Evolutionary conservation across 2,797 vertebrate genomes (phyloP), one percentile per base, ranked within the genome.

Genomic region (Chiroxiphia lanceolata): DNA sequence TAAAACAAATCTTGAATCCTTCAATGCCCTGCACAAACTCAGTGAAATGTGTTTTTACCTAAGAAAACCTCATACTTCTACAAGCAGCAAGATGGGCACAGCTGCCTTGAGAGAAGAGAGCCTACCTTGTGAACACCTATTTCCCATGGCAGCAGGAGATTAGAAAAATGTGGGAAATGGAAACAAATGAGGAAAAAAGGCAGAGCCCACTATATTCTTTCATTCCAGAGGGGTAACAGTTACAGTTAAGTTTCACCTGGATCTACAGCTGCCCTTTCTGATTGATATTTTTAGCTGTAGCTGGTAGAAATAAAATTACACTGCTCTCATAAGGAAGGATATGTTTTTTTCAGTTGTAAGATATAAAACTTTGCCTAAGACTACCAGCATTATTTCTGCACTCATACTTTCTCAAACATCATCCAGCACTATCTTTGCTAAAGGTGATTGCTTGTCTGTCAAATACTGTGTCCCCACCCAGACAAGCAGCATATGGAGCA

Each of bases 381-480:
- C 9, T 25, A 36, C 5, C 3, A 8, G 16, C 47, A 33, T 68
- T 60, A 67, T 50, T 90, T 85, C 78, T 92, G 47, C 75, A 90
- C 10, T 27, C 22, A 9, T 11, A 13, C 16, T 25, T 75, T 21
- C 67, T 59, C 44, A 79, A 88, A 42, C 36, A 67, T 29, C 61
- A 95, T 45, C 40, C 85, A 95, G 36, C 63, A 89, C n/a, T 21
- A 67, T 71, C 82, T 88, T 61, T 92, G 74, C 75, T 68, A 42
- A 94, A 89, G 71, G 59, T 92, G 87, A 61, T 47, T 92, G 68
- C 77, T 34, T 72, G 36, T 79, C 83, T 93, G 83, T 69, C 85
- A 93, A 47, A 65, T 54, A 48, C 1, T 11, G 25, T 23, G 23
- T 36, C 50, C 69, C 59, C 57, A 60, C 9, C 75, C 42, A 48